Conservation (phyloP, 2,888 invertebrate genomes). For the Bombylius major region DNA sequence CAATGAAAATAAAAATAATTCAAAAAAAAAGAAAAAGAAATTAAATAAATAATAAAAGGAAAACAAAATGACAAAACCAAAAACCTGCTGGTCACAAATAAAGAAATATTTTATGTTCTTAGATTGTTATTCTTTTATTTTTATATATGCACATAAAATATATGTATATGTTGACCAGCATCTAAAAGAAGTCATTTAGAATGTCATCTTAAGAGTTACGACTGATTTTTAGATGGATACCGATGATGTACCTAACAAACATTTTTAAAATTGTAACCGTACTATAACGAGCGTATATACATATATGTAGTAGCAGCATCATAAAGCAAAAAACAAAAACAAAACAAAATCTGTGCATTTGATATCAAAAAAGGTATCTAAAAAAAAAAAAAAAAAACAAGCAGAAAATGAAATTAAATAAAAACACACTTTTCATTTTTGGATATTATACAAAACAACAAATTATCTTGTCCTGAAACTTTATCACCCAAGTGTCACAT, state of each 20-base stretch:
- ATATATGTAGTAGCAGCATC: background rate
- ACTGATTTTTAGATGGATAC: constrained; percentile 9
- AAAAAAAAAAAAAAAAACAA: background rate
- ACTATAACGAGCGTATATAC: background rate
- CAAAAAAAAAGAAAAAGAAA: background rate
- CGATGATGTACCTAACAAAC: background rate
- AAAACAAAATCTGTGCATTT: background rate
- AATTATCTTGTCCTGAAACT: constrained; percentile 16
- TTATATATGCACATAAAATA: background rate
- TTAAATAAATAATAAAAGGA: background rate
- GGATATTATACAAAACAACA: background rate
- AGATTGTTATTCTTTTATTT: background rate
- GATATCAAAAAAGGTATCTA: background rate
- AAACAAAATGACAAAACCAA: background rate
- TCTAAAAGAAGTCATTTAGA: constrained; percentile 7
- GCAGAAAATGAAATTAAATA: background rate
- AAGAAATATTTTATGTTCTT: too few species aligned
- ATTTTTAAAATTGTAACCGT: background rate
- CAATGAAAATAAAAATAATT: background rate
- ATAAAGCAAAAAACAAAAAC: background rate
- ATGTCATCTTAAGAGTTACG: constrained; percentile 11
- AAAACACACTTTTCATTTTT: too few species aligned
- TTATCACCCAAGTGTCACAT: constrained; percentile 19
- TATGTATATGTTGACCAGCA: background rate
- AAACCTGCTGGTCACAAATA: too few species aligned